These are phyloP conservation scores for Archaeoteleia sp. DNA, from an alignment of 2,888 invertebrate species.

Conservation along the genomic window DNA sequence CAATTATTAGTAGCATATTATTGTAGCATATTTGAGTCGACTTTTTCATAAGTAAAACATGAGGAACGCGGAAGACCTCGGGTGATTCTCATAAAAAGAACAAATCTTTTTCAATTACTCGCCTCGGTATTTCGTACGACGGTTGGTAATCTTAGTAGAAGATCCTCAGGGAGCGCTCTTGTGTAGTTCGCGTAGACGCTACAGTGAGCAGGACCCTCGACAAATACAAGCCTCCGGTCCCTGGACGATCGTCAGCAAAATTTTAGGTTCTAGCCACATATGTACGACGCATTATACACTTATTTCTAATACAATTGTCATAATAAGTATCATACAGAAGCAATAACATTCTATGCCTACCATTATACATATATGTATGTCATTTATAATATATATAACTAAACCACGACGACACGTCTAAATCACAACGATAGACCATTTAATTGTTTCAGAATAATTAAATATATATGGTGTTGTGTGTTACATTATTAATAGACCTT, in stretches of 20 bases:
- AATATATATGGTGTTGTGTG: too few species aligned
- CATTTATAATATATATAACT: too few species aligned
- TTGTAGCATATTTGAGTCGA: background rate
- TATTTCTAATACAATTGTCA: constrained; percentile 17
- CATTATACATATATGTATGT: too few species aligned
- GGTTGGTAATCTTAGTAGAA: constrained; percentile 65
- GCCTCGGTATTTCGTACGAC: constrained; percentile 57
- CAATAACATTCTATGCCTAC: too few species aligned
- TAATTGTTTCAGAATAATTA: too few species aligned
- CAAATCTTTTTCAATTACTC: constrained; percentile 70
- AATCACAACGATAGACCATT: too few species aligned
- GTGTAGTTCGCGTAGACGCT: constrained; percentile 63
- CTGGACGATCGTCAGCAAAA: constrained; percentile 72
- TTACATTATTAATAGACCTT: too few species aligned
- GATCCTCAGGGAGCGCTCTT: constrained; percentile 68
- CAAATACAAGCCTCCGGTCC: constrained; percentile 63
- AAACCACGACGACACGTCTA: too few species aligned
- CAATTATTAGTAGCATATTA: background rate
- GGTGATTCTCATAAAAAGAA: constrained; percentile 50
- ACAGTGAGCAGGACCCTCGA: constrained; percentile 69
- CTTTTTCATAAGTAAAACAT: constrained; percentile 20
- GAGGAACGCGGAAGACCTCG: constrained; percentile 23
- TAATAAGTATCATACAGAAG: background rate
- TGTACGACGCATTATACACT: constrained; percentile 49
- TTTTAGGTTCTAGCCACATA: constrained; percentile 69